Evolutionary conservation across 2,113 vertebrate species (phyloP), one percentile per base, ranked within the genome.

Genomic region (Rhombomys opimus): DNA sequence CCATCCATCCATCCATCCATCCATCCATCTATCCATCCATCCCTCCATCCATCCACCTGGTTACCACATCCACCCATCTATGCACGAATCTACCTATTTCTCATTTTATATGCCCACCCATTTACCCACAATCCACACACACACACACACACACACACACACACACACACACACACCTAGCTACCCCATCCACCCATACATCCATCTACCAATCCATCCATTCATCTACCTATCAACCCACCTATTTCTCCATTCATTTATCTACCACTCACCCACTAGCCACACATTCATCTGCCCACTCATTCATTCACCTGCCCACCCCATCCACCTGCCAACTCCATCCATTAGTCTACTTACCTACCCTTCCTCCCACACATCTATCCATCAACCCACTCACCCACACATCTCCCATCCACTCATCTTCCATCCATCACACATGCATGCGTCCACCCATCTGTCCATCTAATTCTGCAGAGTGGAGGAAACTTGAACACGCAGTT

Each of bases 101-200:
- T 5, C n/a, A 12, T 18, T 46, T 46, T 46, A 46, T 46, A 46
- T 61, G 3, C 4, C 18, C 7, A 38, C 7, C 72, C 3, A 75
- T 9, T 15, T 4, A 75, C 1, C 8, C 8, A 75, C 22, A 18
- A 46, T 46, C 46, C 9, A 41, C 18, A 9, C n/a, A 75, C 22
- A 41, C 1, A 20, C 12, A 8, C 9, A 54, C 5, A 1, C 50
- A n/a, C 1, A 46, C 41, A 46, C 22, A 18, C 9, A 41, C 18
- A 9, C n/a, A 75, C 10, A 41, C 1, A 35, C 12, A 15, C 4
- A 80, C 4, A 1, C 18, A n/a, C 6, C 32, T 5, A n/a, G 1
- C 52, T 5, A 38, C 0, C 52, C 18, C 8, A 52, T 1, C 14
- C 0, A 20, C 10, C 15, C 9, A 52, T 2, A 6, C 15, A 80